Base-by-base conservation (phyloP, 2,888 invertebrate genomes). In the Glyphotaelius pellucidus region DNA sequence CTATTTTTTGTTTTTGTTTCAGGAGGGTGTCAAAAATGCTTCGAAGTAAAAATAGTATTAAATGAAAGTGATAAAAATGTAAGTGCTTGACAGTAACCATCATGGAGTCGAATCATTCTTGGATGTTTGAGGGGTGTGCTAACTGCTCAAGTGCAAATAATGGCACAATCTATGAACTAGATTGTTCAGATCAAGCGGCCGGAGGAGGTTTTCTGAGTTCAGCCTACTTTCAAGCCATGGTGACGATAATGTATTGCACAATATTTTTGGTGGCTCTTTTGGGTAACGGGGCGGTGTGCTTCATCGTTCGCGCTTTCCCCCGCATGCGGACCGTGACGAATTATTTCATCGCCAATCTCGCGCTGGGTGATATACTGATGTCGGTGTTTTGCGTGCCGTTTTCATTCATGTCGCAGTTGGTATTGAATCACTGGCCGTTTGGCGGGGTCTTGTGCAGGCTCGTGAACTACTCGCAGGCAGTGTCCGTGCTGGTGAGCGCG, bases 281-380 rank as follows among this genome's bases (percentile, higher is more conserved):
- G 11, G 98, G 98, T 30, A 98, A 98, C 94, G 97, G 97, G 90
- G 96, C 98, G 88, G 98, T 99, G 35, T 98, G 98, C 95, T 98
- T 98, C 95, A 98, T 99, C 38, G 98, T 99, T 0, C 96, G 98
- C 93, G 97, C 97, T 5, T 98, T 98, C 25, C 98, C 98, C 0
- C 96, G 98, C 80, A 99, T 99, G 98, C 97, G 98, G 94, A 99
- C 98, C 0, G 98, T 99, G 4, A 99, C 99, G 83, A 99, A 99
- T 95, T 98, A 97, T 95, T 99, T 99, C 95, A 98, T 99, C 94
- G 98, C 98, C 94, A 98, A 98, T 95, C 96, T 99, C 93, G 98
- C 99, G 0, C 96, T 98, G 80, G 98, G 99, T 81, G 99, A 99
- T 95, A 97, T 99, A 92, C 95, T 99, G 91, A 98, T 99, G 97